These are phyloP conservation scores for Marmota flaviventris DNA, from an alignment of 2,113 vertebrate genomes.

Conservation along the genomic window DNA sequence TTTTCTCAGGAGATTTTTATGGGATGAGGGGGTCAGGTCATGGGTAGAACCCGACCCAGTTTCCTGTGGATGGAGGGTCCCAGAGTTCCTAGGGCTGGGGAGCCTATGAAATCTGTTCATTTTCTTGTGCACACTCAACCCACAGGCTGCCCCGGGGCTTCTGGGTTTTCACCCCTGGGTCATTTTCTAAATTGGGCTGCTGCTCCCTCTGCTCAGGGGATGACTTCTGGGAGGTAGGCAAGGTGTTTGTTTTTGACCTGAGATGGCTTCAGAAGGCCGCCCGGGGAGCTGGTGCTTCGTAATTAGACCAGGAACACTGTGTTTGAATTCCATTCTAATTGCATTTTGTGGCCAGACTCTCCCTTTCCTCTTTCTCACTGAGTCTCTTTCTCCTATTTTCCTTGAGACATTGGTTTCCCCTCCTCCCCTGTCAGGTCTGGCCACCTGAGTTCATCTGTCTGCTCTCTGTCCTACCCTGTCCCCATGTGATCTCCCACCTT, in stretches of 20 bases:
- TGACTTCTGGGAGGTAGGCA: rapidly evolving
- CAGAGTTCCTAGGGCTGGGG: rapidly evolving
- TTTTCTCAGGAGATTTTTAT: neutral
- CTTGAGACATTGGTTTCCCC: neutral
- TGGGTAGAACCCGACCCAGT: neutral
- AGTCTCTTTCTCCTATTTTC: neutral
- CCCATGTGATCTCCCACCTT: no score
- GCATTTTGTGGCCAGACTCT: neutral
- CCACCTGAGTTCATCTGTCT: no score
- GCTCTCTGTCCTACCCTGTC: neutral
- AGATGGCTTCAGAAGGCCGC: neutral
- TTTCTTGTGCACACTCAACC: neutral
- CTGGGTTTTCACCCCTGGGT: rapidly evolving
- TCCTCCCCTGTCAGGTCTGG: neutral
- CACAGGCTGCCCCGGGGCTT: rapidly evolving
- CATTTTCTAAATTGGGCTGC: neutral
- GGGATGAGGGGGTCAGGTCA: neutral
- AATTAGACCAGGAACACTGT: rapidly evolving
- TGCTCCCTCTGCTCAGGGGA: neutral
- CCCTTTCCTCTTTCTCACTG: neutral
- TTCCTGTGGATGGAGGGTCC: neutral
- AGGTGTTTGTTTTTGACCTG: neutral
- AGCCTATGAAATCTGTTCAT: neutral
- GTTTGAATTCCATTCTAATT: neutral
- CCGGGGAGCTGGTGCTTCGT: no score